Percentiles rank a stretch among this genome's conserved stretches.
Evolutionary conservation across 2,888 invertebrate genomes (phyloP).

Genomic region (Escarpia spicata): DNA sequence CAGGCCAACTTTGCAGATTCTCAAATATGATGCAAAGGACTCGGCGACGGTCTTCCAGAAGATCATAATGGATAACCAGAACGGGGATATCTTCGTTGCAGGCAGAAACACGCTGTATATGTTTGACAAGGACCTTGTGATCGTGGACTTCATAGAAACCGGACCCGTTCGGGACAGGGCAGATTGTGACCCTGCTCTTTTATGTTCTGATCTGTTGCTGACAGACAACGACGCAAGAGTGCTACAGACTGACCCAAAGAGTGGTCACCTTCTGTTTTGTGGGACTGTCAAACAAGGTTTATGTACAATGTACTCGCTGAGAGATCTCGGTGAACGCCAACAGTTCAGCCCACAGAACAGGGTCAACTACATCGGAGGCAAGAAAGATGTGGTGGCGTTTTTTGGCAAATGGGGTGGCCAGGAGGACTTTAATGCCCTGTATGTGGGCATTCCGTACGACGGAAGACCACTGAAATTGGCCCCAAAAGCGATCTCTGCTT

Average conservation of each 20-base stretch:
- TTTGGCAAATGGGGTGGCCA: slow-evolving; percentile 20
- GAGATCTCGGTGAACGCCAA: slow-evolving; percentile 34
- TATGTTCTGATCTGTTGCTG: slow-evolving; percentile 10
- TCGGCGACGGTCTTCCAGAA: background rate
- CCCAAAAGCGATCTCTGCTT: slow-evolving; percentile 41
- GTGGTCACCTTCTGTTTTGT: slow-evolving; percentile 43
- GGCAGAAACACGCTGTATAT: slow-evolving; percentile 44
- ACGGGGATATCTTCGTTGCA: slow-evolving; percentile 38
- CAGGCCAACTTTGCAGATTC: slow-evolving; percentile 1
- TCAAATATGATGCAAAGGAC: slow-evolving; percentile 13
- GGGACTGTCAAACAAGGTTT: slow-evolving; percentile 45
- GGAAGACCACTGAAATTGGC: slow-evolving; percentile 34
- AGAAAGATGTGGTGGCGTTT: slow-evolving; percentile 30
- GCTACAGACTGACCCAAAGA: slow-evolving; percentile 40
- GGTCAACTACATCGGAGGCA: slow-evolving; percentile 37
- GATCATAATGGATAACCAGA: background rate
- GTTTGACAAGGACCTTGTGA: slow-evolving; percentile 39
- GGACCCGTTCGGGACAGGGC: slow-evolving; percentile 27
- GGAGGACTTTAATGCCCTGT: slow-evolving; percentile 32
- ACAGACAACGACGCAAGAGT: slow-evolving; percentile 44
- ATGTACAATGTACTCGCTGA: slow-evolving; percentile 43
- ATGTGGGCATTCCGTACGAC: slow-evolving; percentile 46
- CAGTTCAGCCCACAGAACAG: slow-evolving; percentile 29
- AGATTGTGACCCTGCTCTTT: slow-evolving; percentile 23
- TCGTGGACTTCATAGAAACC: slow-evolving; percentile 22